Percentiles rank a stretch among this genome's conserved stretches.
phyloP scores from a whole-genome alignment of 2,113 vertebrate species.

The Antechinus flavipes region DNA sequence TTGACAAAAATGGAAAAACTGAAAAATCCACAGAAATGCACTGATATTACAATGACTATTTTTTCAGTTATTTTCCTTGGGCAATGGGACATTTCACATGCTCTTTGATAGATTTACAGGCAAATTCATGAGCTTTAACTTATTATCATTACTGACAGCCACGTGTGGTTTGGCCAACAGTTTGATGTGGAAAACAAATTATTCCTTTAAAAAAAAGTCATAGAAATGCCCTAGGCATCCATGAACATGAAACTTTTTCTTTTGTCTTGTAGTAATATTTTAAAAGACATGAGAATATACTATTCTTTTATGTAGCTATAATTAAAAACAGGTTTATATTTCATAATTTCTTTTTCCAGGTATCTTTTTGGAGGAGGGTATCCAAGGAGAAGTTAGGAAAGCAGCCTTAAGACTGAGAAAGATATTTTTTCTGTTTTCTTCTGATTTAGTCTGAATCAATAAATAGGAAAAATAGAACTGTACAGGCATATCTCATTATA shows the following conservation, averaged over 20 bases:
- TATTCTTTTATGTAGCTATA: background rate
- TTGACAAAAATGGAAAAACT: conserved; percentile 1
- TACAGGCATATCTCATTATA: too few species aligned
- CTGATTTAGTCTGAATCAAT: too few species aligned
- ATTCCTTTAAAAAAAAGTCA: conserved; percentile 50
- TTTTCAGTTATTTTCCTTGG: conserved; percentile 62
- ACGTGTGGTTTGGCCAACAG: conserved; percentile 70
- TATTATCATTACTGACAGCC: conserved; percentile 67
- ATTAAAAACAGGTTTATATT: background rate
- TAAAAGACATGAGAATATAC: background rate
- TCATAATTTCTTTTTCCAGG: background rate
- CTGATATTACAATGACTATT: background rate
- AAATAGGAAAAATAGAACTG: too few species aligned
- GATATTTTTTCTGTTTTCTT: background rate
- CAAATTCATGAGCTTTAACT: conserved; percentile 64
- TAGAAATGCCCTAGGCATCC: background rate
- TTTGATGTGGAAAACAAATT: conserved; percentile 54
- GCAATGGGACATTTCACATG: conserved; percentile 49
- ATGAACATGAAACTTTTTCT: background rate
- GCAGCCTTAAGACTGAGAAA: background rate
- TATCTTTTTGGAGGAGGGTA: background rate
- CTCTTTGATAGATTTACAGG: conserved; percentile 54
- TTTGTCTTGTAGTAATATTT: background rate
- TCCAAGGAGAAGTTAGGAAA: background rate
- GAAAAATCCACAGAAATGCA: conserved; percentile 10